Evolutionary conservation across 2,797 vertebrate species (phyloP), one percentile per base, ranked within the genome.

Genomic region (Holocentrus rufus): DNA sequence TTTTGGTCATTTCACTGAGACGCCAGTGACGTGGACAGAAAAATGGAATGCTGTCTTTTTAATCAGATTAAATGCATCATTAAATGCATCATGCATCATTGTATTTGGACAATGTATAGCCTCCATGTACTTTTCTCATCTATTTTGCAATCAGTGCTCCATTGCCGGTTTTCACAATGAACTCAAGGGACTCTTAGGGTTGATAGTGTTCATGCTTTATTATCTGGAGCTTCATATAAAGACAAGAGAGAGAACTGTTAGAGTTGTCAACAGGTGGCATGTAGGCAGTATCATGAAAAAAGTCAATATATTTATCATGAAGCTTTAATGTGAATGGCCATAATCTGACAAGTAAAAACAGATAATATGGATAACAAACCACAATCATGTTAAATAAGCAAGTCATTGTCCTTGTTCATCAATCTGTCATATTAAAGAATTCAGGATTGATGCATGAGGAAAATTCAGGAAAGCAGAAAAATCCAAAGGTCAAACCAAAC

Each of bases 151-250:
- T 4, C 17, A n/a, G 17, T 15, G 10, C 25, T 57, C 55, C 2
- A n/a, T 18, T 34, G 18, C 18, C 9, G 8, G 5, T 39, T 63
- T 50, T 53, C 17, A 17, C 23, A 64, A 15, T 55, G 34, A 70
- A 80, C 55, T 64, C 49, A 70, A 64, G 27, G 31, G 7, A 58
- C 46, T 3, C 61, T 7, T 31, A 39, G 11, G 11, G 4, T 53
- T 8, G 4, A 59, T 56, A 47, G 31, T 81, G 63, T 80, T 78
- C 59, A 77, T 74, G 81, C 83, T 91, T 90, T 90, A 89, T 90
- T 91, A 67, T 50, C 34, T 50, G 39, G 55, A 69, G 52, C 36
- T 54, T 72, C 3, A 63, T 74, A 10, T 57, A 56, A 60, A 80
- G 52, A 58, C 31, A 65, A 65, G 10, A 31, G 5, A 64, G 23